Conservation (phyloP, 2,888 invertebrate species). For the Drosophila prolongata region DNA sequence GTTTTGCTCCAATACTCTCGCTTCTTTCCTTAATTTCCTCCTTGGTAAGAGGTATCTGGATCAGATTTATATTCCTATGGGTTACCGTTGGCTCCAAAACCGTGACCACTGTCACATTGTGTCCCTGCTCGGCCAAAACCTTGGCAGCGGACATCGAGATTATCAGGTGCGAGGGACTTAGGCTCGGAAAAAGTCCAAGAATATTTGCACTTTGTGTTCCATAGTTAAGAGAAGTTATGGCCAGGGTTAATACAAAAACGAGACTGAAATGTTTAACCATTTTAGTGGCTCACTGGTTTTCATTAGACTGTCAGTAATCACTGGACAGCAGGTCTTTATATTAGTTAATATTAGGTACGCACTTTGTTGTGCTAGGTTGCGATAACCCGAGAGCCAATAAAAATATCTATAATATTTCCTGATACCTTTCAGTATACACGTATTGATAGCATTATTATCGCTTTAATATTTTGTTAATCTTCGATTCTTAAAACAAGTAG, state of each 20-base stretch:
- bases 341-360: background rate
- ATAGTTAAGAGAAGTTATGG: background rate
- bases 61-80: slow-evolving; percentile 59
- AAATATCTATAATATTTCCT: background rate
- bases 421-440: slow-evolving; percentile 6
- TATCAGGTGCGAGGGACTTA: slow-evolving; percentile 81
- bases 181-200: slow-evolving; percentile 79
- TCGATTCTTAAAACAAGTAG: background rate
- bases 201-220: slow-evolving; percentile 68
- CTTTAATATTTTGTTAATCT: background rate
- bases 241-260: background rate
- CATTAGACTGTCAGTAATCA: background rate
- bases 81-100: slow-evolving; percentile 61
- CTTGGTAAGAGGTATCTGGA: slow-evolving; percentile 59
- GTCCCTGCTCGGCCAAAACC: slow-evolving; percentile 76
- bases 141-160: slow-evolving; percentile 76
- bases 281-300: background rate
- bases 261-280: slow-evolving; percentile 55
- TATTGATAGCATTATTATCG: slow-evolving; percentile 12
- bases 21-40: slow-evolving; percentile 48
- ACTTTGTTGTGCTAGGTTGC: slow-evolving; percentile 4
- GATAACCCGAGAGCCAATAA: background rate
- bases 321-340: background rate
- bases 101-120: slow-evolving; percentile 81
- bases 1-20: slow-evolving; percentile 32